Base-by-base conservation (phyloP, 2,797 vertebrate genomes). In the Ciconia nigra region DNA sequence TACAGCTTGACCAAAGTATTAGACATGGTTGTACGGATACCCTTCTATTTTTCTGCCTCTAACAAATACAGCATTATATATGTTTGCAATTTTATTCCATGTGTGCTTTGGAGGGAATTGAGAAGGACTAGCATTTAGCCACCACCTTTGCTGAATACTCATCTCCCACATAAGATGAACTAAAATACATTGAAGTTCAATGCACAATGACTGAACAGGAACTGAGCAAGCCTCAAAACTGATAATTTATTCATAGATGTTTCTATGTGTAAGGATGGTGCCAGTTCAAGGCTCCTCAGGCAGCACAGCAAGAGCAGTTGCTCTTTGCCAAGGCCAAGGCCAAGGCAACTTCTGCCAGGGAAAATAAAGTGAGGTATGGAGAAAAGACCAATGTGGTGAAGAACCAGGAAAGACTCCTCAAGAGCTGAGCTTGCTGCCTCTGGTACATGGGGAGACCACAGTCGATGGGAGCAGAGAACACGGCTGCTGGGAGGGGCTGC, bases 1-100 rank as follows among this genome's bases (percentile, higher is more conserved):
- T 80, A 51, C 44, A 85, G 67, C 87, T 96, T 96, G 84, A 85
- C 83, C 33, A 59, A 93, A 81, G 46, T 79, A 94, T 91, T 93
- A 92, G 84, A 49, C 70, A 80, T 46, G 54, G 70, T 69, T 85
- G 29, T 66, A 28, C 3, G 1, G 69, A 76, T 52, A 87, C 7
- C 13, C 8, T 83, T 70, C 22, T 91, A 51, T 63, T 95, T 96
- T 94, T 66, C 52, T 80, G 14, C 87, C 42, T 84, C 57, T 61
- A 91, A 91, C 63, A 96, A 97, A 74, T 11, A 57, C 16, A 72
- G 24, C 72, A 58, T 94, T 94, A 87, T 93, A 18, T 78, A 65
- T 31, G 31, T 41, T 69, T 89, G 33, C 61, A 92, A 7, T 86
- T 89, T 90, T 87, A 92, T 35, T 89, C 82, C n/a, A 15, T 41